These are phyloP conservation scores for Notamacropus eugenii DNA, from an alignment of 2,797 vertebrate species.

Conservation along the genomic window DNA sequence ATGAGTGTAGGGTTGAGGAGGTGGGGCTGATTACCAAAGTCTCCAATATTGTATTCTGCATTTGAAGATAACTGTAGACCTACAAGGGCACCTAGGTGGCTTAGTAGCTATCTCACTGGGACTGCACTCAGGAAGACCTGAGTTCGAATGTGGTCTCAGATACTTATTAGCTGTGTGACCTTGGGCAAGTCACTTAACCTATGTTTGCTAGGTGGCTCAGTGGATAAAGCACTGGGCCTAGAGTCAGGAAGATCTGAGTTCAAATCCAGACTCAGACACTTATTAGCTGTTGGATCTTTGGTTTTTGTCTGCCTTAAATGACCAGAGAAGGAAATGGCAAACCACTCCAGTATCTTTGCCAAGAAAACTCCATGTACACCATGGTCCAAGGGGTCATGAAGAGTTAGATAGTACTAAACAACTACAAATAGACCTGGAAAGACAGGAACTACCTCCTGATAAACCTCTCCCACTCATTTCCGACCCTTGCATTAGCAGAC, in stretches of 20 bases:
- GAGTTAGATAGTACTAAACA: background rate
- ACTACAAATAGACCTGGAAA: background rate
- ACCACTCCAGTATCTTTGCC: background rate
- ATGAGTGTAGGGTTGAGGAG: background rate
- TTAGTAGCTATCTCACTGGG: background rate
- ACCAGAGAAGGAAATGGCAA: background rate
- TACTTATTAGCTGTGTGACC: background rate
- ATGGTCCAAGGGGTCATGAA: background rate
- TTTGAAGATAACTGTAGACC: background rate
- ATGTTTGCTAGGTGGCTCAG: no score
- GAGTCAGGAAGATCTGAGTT: no score
- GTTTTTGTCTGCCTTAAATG: background rate
- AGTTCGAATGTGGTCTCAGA: background rate
- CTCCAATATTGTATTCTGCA: background rate
- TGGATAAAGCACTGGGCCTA: no score
- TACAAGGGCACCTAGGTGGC: background rate
- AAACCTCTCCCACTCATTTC: background rate
- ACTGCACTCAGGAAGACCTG: background rate
- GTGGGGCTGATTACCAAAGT: background rate
- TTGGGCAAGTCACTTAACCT: background rate
- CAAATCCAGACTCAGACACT: no score
- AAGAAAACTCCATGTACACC: background rate
- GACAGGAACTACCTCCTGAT: background rate
- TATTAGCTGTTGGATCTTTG: no score
- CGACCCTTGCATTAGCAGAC: background rate